Evolutionary conservation across 2,113 vertebrate genomes (phyloP).

Genomic region (Onychostruthus taczanowskii): DNA sequence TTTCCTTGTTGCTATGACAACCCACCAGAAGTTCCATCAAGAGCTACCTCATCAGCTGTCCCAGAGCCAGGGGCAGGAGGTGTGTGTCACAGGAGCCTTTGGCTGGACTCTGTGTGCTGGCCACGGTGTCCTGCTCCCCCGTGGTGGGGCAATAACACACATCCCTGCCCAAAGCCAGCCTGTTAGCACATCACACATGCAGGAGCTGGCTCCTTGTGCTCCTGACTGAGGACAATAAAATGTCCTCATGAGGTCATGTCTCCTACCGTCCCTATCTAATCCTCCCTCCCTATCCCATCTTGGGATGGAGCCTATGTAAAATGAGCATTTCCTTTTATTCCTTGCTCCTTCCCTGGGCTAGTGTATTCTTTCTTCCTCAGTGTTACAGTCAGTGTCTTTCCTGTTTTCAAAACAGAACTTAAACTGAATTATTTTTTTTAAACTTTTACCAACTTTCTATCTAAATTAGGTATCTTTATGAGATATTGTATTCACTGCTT

Average conservation of each 20-base stretch:
- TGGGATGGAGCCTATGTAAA: neutral
- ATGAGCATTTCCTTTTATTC: neutral
- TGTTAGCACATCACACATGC: fast-evolving
- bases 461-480: neutral
- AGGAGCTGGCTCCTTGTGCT: neutral
- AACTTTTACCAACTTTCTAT: neutral
- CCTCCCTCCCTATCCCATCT: neutral
- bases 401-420: neutral
- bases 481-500: neutral
- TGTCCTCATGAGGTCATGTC: neutral
- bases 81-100: neutral
- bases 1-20: slow-evolving; percentile 29
- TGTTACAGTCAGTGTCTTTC: neutral
- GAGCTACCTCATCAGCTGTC: neutral
- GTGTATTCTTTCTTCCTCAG: neutral
- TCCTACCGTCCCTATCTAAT: neutral
- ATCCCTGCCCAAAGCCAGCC: neutral
- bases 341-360: neutral
- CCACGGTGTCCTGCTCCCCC: fast-evolving
- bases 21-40: neutral
- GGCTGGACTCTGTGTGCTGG: fast-evolving
- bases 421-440: neutral
- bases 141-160: fast-evolving
- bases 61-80: neutral
- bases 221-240: neutral